These are phyloP conservation scores for Dufourea novaeangliae DNA, from an alignment of 1,140 invertebrate genomes.

Conservation along the genomic window DNA sequence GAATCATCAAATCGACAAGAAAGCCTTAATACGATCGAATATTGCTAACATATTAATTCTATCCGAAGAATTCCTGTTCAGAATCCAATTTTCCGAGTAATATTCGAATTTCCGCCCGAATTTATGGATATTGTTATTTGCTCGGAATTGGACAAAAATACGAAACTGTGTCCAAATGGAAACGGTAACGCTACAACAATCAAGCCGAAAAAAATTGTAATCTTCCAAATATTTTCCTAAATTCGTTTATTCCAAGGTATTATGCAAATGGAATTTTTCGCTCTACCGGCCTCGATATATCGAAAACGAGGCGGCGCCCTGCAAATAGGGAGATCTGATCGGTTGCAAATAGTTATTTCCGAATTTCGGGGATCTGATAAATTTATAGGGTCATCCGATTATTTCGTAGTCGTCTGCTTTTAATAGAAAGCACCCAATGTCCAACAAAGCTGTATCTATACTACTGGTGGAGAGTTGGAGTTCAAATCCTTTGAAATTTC, in stretches of 20 bases:
- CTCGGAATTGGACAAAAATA: background rate
- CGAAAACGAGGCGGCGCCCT: background rate
- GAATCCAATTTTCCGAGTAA: background rate
- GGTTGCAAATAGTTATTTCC: slow-evolving; percentile 1
- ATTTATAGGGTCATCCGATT: background rate
- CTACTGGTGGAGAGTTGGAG: no score
- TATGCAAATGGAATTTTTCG: slow-evolving; percentile 28
- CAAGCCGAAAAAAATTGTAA: slow-evolving; percentile 27
- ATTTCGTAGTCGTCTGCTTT: background rate
- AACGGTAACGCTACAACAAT: background rate
- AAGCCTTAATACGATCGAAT: background rate
- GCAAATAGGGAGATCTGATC: slow-evolving; percentile 4
- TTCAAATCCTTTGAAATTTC: background rate
- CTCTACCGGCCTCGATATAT: background rate
- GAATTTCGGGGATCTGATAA: background rate
- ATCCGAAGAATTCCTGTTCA: no score
- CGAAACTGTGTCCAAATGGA: no score
- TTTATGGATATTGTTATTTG: background rate
- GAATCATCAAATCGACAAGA: background rate
- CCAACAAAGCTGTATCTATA: background rate
- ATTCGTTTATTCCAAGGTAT: slow-evolving; percentile 20
- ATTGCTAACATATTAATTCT: no score
- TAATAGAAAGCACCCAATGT: background rate
- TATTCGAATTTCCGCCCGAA: background rate
- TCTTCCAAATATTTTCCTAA: slow-evolving; percentile 21